These are phyloP conservation scores for Pelodytes ibericus DNA, from an alignment of 2,797 vertebrate genomes.

Conservation along the genomic window DNA sequence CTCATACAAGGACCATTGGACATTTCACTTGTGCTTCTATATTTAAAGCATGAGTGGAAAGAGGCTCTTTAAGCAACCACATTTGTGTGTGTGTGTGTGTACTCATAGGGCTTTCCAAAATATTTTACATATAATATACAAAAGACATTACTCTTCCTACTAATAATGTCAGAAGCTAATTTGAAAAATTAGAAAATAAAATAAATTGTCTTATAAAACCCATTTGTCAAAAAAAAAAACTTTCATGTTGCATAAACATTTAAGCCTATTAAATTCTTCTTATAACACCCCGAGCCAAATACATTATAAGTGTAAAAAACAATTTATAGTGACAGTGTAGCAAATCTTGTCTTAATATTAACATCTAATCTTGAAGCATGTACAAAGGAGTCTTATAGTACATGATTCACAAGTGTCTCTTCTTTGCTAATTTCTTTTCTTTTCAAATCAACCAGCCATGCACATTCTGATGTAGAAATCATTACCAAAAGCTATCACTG, in stretches of 20 bases:
- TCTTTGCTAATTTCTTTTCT: slow-evolving; percentile 16
- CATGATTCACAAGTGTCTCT: neutral
- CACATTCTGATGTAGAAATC: slow-evolving; percentile 14
- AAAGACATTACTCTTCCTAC: too few relatives aligned
- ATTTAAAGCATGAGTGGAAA: too few relatives aligned
- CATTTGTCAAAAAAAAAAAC: neutral
- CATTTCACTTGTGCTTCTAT: too few relatives aligned
- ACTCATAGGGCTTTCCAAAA: too few relatives aligned
- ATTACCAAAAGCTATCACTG: slow-evolving; percentile 20
- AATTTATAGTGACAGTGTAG: neutral
- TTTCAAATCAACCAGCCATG: slow-evolving; percentile 15
- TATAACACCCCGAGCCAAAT: neutral
- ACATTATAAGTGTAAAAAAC: neutral
- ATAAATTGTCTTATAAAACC: neutral
- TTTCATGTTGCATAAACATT: neutral
- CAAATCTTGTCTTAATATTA: slow-evolving; percentile 11
- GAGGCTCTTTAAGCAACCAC: too few relatives aligned
- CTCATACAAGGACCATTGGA: too few relatives aligned
- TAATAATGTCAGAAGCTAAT: too few relatives aligned
- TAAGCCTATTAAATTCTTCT: neutral
- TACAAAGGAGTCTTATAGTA: neutral
- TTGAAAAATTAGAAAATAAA: too few relatives aligned
- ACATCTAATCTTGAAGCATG: neutral
- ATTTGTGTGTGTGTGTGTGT: too few relatives aligned
- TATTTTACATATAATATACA: too few relatives aligned